Evolutionary conservation across 35 echinoderm and acorn worm genomes (phyloP).

Genomic region (Heliocidaris erythrogramma): DNA sequence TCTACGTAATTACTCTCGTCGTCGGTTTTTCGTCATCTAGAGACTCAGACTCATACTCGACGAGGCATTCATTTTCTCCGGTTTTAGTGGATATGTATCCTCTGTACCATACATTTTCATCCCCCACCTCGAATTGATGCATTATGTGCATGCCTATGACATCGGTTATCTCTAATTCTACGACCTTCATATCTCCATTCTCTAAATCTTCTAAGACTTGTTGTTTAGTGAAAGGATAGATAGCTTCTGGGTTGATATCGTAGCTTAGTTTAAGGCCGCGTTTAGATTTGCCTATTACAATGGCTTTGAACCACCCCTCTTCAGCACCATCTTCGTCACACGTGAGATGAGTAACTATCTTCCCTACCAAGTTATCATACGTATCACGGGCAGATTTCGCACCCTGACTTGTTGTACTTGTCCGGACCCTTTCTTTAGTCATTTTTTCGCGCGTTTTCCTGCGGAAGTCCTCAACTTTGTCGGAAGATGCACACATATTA

Average conservation of each 20-base stretch:
- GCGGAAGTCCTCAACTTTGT: neutral
- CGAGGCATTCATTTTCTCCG: slow-evolving; percentile 28
- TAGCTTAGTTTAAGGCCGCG: neutral
- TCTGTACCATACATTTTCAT: slow-evolving; percentile 20
- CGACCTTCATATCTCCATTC: neutral
- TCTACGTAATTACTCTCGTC: neutral
- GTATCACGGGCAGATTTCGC: neutral
- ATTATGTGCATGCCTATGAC: neutral
- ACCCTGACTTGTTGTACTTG: neutral
- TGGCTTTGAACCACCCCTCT: neutral
- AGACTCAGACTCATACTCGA: slow-evolving; percentile 49
- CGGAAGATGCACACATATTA: neutral
- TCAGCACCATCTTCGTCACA: neutral
- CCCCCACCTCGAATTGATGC: slow-evolving; percentile 1
- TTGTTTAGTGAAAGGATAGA: neutral
- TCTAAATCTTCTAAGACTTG: neutral
- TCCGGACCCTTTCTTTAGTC: slow-evolving; percentile 10
- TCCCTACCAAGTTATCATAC: slow-evolving; percentile 40
- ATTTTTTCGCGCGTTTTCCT: neutral
- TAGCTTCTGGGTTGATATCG: neutral
- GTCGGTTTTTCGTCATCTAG: slow-evolving; percentile 44
- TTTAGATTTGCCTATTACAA: neutral
- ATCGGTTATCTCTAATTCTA: neutral
- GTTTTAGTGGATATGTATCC: neutral
- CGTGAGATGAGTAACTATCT: slow-evolving; percentile 35